Conservation (phyloP, 1,140 invertebrate genomes). For the Capitella teleta region DNA sequence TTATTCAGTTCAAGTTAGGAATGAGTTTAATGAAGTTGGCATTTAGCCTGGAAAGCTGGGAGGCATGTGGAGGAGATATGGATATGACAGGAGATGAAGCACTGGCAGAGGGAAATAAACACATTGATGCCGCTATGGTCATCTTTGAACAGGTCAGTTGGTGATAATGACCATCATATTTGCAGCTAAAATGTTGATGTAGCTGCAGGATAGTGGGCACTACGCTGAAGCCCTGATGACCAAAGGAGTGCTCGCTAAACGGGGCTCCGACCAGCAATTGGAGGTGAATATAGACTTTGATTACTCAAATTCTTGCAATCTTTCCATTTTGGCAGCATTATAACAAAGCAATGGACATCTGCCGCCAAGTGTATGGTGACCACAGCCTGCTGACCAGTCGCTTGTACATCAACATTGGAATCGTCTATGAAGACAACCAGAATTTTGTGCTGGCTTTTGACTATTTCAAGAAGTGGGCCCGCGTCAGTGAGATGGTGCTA, state of each 20-base stretch:
- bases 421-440: conserved; percentile 39
- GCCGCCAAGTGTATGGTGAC: conserved; percentile 38
- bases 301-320: neutral
- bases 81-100: conserved; percentile 25
- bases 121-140: conserved; percentile 35
- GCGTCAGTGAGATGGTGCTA: conserved; percentile 36
- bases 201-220: conserved; percentile 35
- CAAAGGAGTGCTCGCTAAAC: conserved; percentile 34
- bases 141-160: conserved; percentile 34
- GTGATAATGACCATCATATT: neutral
- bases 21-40: conserved; percentile 38
- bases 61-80: conserved; percentile 22
- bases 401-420: conserved; percentile 35
- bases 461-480: conserved; percentile 39
- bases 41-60: conserved; percentile 42
- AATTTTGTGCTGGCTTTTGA: conserved; percentile 37
- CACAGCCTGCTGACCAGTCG: conserved; percentile 34
- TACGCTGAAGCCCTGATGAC: conserved; percentile 41
- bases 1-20: conserved; percentile 33
- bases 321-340: conserved; percentile 20
- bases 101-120: conserved; percentile 31
- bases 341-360: conserved; percentile 36
- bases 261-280: conserved; percentile 37
- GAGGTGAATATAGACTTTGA: conserved; percentile 20
- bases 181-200: neutral